Conservation (phyloP, 2,797 vertebrate genomes). For the Nyctalus aviator region DNA sequence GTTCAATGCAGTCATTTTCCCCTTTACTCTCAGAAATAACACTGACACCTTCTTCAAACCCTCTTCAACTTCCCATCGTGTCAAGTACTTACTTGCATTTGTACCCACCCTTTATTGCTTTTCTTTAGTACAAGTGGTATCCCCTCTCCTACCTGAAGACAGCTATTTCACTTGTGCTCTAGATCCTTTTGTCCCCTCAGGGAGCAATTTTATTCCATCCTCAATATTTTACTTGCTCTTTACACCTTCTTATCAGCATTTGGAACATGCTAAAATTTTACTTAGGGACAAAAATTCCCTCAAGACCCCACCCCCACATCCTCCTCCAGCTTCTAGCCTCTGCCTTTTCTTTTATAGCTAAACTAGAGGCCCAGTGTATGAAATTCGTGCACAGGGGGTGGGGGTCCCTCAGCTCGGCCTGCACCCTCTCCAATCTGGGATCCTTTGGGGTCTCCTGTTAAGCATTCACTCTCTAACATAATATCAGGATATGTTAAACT, state of each 20-base stretch:
- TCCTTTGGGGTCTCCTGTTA: not conserved
- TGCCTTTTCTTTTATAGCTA: not conserved
- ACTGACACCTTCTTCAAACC: not conserved
- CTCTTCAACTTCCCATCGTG: not conserved
- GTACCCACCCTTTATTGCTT: not conserved
- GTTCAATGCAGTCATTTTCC: not conserved
- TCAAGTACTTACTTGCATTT: not conserved
- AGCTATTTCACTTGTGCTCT: not conserved
- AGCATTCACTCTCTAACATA: slow-evolving; percentile 1
- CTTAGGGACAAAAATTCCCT: not conserved
- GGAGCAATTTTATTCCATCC: not conserved
- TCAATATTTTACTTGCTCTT: not conserved
- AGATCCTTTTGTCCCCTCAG: not conserved
- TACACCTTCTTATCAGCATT: not conserved
- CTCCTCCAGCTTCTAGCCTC: not conserved
- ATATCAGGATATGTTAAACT: slow-evolving; percentile 1
- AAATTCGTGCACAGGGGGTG: no score
- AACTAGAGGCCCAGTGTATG: not conserved
- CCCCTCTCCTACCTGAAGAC: not conserved
- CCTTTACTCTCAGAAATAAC: not conserved
- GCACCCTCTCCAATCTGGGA: no score
- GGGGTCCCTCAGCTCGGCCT: no score
- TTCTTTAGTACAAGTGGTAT: not conserved
- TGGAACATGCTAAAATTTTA: not conserved
- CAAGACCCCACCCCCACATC: no score